phyloP scores from a whole-genome alignment of 2,888 invertebrate species.

The Aelia acuminata region DNA sequence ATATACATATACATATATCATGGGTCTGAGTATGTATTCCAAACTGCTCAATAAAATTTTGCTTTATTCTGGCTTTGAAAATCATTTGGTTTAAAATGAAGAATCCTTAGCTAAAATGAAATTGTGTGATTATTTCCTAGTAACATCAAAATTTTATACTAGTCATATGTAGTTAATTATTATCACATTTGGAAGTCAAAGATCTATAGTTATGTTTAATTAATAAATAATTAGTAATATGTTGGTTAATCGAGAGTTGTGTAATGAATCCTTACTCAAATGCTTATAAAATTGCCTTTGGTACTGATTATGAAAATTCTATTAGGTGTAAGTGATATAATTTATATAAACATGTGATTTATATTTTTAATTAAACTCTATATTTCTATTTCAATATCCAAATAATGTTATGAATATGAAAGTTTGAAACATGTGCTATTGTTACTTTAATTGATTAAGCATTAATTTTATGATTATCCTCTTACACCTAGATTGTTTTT shows the following conservation, averaged over 20 bases:
- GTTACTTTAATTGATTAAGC: not conserved
- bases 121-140: conserved; percentile 1
- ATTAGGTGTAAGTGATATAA: conserved; percentile 10
- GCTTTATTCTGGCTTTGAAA: conserved; percentile 22
- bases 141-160: conserved; percentile 41
- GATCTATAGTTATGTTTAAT: conserved; percentile 15
- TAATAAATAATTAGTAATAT: not conserved
- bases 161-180: conserved; percentile 24
- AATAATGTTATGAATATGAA: not conserved
- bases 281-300: not conserved
- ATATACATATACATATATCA: not conserved
- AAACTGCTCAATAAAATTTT: conserved; percentile 45
- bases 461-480: not conserved
- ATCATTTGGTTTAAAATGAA: not conserved
- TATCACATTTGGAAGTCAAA: conserved; percentile 10
- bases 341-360: not conserved
- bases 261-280: not conserved
- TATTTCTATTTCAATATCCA: not conserved
- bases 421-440: not conserved
- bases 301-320: not conserved
- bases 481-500: not conserved
- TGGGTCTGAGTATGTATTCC: conserved; percentile 1
- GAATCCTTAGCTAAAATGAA: not conserved
- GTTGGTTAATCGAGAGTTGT: not conserved
- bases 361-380: not conserved